Evolutionary conservation across 2,113 vertebrate species (phyloP), one percentile per base, ranked within the genome.

Genomic region (Cricetomys ansorgei): DNA sequence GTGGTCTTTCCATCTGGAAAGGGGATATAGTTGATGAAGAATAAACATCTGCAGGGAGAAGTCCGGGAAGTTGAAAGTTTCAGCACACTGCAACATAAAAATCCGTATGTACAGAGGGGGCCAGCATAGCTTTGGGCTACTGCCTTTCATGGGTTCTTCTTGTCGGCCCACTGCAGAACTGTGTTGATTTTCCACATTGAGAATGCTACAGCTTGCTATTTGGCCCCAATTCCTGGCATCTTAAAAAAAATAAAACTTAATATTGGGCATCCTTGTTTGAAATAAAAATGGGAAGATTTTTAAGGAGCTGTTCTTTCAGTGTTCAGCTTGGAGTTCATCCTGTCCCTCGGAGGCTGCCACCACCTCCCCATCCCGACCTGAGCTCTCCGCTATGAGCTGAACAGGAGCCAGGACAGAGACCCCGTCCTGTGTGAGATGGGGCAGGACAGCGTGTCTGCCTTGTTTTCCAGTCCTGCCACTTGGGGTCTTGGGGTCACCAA

Each of bases 321-420:
- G 90, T 94, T 97, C 97, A 92, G n/a, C 55, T 97, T 97, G 88
- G 94, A 97, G 95, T 45, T 85, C 77, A 83, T 75, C 81, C 57
- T 92, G 76, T 79, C 89, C 81, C 93, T 84, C 50, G 69, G 95
- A 89, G 79, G 53, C 87, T 85, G 87, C 62, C 69, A n/a, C 77
- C 96, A 76, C 88, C 94, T 89, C 75, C 88, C 55, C 83, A 59
- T 45, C 93, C 93, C 87, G 69, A 94, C 85, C 65, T 91, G 55
- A 96, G 96, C 69, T 96, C 89, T 95, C 97, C 93, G 89, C 94
- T 94, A 84, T 91, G 95, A 88, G 67, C 92, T 92, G 75, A 88
- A 59, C 65, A 40, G 55, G 48, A 89, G 81, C 88, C 88, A 92
- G 77, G 23, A 96, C 84, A 81, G 88, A 91, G 97, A 81, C 87